Percentiles rank a stretch among this genome's conserved stretches.
Conservation (phyloP, 2,113 vertebrate species). For the Cinclus cinclus region DNA sequence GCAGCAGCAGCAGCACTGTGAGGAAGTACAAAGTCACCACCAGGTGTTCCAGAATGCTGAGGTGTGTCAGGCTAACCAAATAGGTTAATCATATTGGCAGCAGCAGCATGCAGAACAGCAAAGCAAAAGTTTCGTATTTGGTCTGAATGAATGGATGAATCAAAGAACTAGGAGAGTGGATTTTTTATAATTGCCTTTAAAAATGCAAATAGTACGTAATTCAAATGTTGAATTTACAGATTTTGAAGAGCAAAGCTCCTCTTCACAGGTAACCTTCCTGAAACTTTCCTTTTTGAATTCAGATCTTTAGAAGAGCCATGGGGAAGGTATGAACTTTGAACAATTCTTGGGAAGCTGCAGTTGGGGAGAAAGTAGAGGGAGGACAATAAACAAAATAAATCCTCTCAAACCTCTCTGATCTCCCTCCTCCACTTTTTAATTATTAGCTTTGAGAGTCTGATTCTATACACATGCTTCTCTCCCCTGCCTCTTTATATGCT, state of each 20-base stretch:
- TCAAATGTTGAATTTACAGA: background rate
- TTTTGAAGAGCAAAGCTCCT: background rate
- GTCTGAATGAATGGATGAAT: background rate
- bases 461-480: background rate
- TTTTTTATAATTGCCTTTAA: background rate
- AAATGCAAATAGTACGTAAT: background rate
- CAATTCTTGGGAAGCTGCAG: background rate
- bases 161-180: background rate
- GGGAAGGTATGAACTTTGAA: background rate
- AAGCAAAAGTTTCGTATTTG: background rate
- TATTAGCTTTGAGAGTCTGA: slow-evolving; percentile 4
- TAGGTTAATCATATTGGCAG: background rate
- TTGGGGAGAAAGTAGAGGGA: background rate
- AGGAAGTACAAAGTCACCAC: background rate
- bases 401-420: background rate
- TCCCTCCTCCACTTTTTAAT: background rate
- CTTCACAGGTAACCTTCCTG: background rate
- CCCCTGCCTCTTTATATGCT: background rate
- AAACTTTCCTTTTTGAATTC: background rate
- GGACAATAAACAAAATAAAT: background rate
- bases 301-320: background rate
- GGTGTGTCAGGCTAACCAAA: background rate
- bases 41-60: background rate
- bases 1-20: background rate
- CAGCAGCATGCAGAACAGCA: background rate